Conservation (phyloP, 2,888 invertebrate genomes). For the Synergus umbraculus region DNA sequence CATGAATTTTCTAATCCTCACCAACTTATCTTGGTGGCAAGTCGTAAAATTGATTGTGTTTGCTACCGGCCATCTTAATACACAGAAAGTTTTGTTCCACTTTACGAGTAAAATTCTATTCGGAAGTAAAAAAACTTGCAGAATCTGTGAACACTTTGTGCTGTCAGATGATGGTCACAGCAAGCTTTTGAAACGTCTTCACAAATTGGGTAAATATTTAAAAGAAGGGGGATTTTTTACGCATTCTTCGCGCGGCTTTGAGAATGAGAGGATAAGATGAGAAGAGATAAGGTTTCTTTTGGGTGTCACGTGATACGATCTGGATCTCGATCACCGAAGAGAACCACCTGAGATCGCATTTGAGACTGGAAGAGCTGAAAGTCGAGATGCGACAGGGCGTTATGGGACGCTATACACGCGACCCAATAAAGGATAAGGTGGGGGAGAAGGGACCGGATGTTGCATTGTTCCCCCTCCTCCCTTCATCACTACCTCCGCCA, state of each 20-base stretch:
- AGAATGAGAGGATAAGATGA: neutral
- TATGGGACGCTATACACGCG: constrained; percentile 44
- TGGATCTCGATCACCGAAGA: constrained; percentile 39
- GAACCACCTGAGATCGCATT: constrained; percentile 50
- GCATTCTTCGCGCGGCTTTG: neutral
- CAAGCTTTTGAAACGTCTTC: neutral
- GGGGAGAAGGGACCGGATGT: constrained; percentile 72
- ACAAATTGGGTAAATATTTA: neutral
- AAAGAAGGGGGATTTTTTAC: neutral
- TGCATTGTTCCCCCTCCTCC: constrained; percentile 67
- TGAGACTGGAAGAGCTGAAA: constrained; percentile 51
- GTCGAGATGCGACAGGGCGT: constrained; percentile 52
- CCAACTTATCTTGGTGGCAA: neutral
- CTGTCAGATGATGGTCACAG: neutral
- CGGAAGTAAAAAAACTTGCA: neutral
- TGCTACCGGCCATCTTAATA: neutral
- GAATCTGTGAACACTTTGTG: neutral
- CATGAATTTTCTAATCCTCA: neutral
- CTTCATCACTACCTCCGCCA: constrained; percentile 14
- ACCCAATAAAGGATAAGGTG: constrained; percentile 42
- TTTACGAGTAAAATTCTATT: neutral
- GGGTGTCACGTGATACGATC: constrained; percentile 13
- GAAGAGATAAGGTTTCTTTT: neutral
- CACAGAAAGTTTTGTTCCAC: neutral
- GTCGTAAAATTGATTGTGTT: neutral